Evolutionary conservation across 2,888 invertebrate species (phyloP), one percentile per base, ranked within the genome.

Genomic region (Sphecodes monilicornis): DNA sequence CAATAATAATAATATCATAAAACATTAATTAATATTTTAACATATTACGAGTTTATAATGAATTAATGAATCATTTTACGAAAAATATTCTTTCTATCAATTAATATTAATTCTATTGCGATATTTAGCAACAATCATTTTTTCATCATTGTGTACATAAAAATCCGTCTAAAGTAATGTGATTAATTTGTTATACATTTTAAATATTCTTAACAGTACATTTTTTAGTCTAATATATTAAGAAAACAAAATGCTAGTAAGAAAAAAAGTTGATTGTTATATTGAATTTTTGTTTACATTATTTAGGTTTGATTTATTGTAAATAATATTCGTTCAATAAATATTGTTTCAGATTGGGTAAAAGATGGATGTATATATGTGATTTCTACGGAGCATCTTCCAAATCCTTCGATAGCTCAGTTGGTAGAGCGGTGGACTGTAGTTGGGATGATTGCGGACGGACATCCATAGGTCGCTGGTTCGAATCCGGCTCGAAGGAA

Each of bases 341-440:
- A 26, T n/a, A 8, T 36, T 50, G 1, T 66, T 43, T 16, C 10
- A 0, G 13, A 13, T 0, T 46, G 26, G 26, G 26, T 3, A 1
- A 2, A 11, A 18, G 1, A 10, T 11, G 0, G 0, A 2, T 5
- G 0, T 0, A 0, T 78, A 79, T 73, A 43, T 84, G 0, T 0
- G 0, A 0, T 22, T 43, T 29, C 11, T 60, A 68, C 76, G 74
- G 43, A 76, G 3, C 16, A n/a, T 13, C 13, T 74, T 13, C 73
- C 77, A 77, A 82, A 50, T 22, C 94, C 94, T 94, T 94, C 94
- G 94, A 94, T 94, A 94, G 94, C 94, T 94, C 94, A 94, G 94
- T 94, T 94, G 94, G 94, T 94, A 94, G 94, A 94, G 94, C 94
- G 94, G 94, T 94, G 94, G 94, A 94, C 94, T 94, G 94, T 94